Conservation (phyloP, 2,797 vertebrate species). For the Fistularia commersonii region DNA sequence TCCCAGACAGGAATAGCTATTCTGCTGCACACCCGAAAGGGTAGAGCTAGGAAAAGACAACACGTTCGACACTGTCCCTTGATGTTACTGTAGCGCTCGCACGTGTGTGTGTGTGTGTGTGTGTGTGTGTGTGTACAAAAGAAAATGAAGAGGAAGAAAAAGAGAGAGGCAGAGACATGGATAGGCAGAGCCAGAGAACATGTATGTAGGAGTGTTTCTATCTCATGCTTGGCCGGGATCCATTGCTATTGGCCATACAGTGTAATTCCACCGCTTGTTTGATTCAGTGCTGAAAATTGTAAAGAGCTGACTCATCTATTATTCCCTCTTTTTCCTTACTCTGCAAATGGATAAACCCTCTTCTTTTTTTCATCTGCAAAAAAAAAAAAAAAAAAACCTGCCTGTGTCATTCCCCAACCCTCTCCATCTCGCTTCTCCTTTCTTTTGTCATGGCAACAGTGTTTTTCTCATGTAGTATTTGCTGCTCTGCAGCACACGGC, state of each 20-base stretch:
- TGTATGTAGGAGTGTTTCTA: conserved; percentile 54
- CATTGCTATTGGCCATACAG: conserved; percentile 57
- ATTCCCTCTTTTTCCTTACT: conserved; percentile 55
- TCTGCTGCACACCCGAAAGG: conserved; percentile 9
- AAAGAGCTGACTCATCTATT: conserved; percentile 68
- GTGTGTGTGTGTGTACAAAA: conserved; percentile 6
- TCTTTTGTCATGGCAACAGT: conserved; percentile 71
- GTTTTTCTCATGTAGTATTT: conserved; percentile 64
- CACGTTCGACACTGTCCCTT: conserved; percentile 10
- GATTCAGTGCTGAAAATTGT: conserved; percentile 38
- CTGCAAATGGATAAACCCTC: conserved; percentile 49
- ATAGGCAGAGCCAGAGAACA: conserved; percentile 34
- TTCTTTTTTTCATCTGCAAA: conserved; percentile 44
- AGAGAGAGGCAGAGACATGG: conserved; percentile 13
- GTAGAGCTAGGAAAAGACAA: conserved; percentile 13
- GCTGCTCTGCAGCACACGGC: conserved; percentile 59
- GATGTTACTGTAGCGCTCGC: conserved; percentile 2
- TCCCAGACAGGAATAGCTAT: conserved; percentile 34
- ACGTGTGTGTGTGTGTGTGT: not conserved
- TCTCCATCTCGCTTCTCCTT: conserved; percentile 39
- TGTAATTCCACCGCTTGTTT: conserved; percentile 57
- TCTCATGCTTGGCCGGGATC: conserved; percentile 53
- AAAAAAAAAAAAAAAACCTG: too few relatives aligned
- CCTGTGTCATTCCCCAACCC: conserved; percentile 46
- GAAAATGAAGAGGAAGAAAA: conserved; percentile 14